Evolutionary conservation across 1,140 invertebrate species (phyloP), one percentile per base, ranked within the genome.

Genomic region (Batillaria attramentaria): DNA sequence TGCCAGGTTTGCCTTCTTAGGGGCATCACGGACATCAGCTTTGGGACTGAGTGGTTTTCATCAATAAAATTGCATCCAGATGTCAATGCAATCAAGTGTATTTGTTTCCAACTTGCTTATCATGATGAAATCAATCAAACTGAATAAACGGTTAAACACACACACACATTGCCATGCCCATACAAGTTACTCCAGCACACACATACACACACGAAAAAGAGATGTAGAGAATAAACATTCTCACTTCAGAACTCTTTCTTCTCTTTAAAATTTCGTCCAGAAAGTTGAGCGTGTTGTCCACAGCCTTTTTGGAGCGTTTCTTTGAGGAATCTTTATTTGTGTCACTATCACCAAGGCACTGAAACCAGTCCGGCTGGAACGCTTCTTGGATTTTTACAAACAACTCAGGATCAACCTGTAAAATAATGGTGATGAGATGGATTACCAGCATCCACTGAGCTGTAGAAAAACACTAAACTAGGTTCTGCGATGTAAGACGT

Each of bases 281-380:
- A 77, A 88, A 90, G 18, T 77, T 72, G 13, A 91, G 75, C 13
- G 88, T 88, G 72, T 87, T 85, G 37, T 91, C 84, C 0, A 92
- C 88, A 28, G 95, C 91, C 87, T 97, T 96, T 0, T 84, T 85
- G 31, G 94, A 85, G 79, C 95, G 91, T 89, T 96, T 97, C 54
- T 92, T 92, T 0, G 93, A 90, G 83, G 94, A 94, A 31, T 92
- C 89, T 5, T 90, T 84, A 86, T 95, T 93, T 39, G 95, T 96
- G 84, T 96, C 95, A n/a, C 95, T 93, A 93, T 97, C 95, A 88
- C 94, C 94, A 77, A 97, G 91, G 31, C 94, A 93, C 86, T 95
- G 93, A 91, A 95, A 96, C 84, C 95, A 93, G 90, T 96, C 94
- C 68, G 96, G 95, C 90, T 94, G 93, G 87, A 95, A 94, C 80